phyloP scores from a whole-genome alignment of 2,797 vertebrate genomes.

The Acanthornis magna region DNA sequence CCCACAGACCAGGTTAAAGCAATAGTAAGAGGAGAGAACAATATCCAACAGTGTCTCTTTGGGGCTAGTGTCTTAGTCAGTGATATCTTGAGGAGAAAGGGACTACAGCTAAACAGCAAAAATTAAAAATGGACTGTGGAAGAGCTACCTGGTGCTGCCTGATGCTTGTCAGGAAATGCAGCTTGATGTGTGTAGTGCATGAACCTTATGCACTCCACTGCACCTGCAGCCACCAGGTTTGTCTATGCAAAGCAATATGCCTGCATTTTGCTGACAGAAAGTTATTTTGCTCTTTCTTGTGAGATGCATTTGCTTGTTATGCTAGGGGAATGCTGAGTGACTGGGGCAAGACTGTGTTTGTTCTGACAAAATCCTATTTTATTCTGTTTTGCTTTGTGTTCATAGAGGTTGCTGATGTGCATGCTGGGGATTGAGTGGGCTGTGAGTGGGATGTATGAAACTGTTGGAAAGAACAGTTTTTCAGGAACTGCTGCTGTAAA shows the following conservation, averaged over 20 bases:
- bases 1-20: not conserved
- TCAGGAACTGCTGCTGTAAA: not conserved
- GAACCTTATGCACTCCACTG: accelerated
- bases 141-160: not conserved
- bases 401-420: not conserved
- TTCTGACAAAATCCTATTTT: not conserved
- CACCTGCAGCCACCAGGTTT: not conserved
- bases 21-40: not conserved
- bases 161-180: not conserved
- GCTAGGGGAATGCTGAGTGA: not conserved
- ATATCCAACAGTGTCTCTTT: not conserved
- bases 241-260: not conserved
- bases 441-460: not conserved
- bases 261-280: not conserved
- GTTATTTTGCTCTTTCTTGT: not conserved
- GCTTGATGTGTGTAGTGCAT: not conserved
- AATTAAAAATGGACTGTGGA: not conserved
- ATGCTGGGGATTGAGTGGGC: not conserved
- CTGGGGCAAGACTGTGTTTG: not conserved
- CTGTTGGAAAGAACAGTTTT: not conserved
- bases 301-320: not conserved
- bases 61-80: not conserved
- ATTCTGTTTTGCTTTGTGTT: not conserved
- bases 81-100: not conserved
- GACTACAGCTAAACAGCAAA: not conserved